phyloP scores from a whole-genome alignment of 1,140 invertebrate genomes.

The Pseudomyrmex sp. region DNA sequence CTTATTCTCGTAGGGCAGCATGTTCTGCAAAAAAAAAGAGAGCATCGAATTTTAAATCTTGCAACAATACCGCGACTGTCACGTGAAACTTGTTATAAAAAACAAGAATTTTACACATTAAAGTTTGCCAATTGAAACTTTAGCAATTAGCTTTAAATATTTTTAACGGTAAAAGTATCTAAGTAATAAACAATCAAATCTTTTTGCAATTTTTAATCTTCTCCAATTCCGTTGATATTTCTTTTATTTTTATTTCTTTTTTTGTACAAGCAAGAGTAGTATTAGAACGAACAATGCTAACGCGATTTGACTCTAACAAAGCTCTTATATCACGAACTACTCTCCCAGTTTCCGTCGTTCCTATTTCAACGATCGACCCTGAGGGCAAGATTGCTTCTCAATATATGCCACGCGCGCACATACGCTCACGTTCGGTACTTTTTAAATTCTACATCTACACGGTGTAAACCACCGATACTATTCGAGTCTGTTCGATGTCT shows the following conservation, averaged over 20 bases:
- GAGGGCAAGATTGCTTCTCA: conserved; percentile 35
- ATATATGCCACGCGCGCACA: conserved; percentile 59
- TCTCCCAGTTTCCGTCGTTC: conserved; percentile 6
- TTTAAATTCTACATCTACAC: background rate
- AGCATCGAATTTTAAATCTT: too few species aligned
- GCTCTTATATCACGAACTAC: background rate
- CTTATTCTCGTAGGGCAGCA: too few species aligned
- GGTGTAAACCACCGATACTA: background rate
- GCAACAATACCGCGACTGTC: too few species aligned
- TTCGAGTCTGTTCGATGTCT: background rate
- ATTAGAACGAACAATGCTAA: conserved; percentile 5
- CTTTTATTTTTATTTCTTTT: background rate
- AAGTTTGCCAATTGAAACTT: too few species aligned
- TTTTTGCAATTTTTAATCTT: too few species aligned
- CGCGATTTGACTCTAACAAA: conserved; percentile 36
- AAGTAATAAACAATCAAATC: too few species aligned
- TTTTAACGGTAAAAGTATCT: too few species aligned
- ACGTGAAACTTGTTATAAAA: too few species aligned
- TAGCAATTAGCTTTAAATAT: too few species aligned
- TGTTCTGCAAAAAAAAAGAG: too few species aligned
- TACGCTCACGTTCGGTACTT: conserved; percentile 47
- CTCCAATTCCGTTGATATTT: background rate
- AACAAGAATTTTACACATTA: too few species aligned
- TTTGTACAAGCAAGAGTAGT: background rate
- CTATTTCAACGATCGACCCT: conserved; percentile 42